A percentile compares a stretch with the other conserved stretches of the same genome.
These are phyloP conservation scores for Macrobrachium rosenbergii DNA, from an alignment of 1,140 invertebrate species.

Conservation along the genomic window DNA sequence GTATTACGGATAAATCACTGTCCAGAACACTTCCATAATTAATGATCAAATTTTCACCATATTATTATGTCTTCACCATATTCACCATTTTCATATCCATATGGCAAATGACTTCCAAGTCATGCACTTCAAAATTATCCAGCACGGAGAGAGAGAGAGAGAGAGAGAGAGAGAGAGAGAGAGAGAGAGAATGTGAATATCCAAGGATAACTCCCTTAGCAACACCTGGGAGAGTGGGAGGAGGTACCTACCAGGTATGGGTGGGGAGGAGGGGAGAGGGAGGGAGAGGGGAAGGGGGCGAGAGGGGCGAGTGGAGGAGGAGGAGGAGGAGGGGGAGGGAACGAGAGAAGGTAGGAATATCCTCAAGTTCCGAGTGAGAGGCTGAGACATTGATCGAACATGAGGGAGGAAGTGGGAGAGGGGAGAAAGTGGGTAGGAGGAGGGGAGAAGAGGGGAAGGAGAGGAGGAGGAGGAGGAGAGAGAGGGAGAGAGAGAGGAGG, in stretches of 20 bases:
- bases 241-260: not conserved
- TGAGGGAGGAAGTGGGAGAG: not conserved
- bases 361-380: not conserved
- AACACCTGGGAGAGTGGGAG: not conserved
- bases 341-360: not conserved
- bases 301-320: not conserved
- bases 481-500: too few relatives aligned
- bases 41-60: too few relatives aligned
- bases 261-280: not conserved
- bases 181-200: constrained; percentile 1
- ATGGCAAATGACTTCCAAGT: too few relatives aligned
- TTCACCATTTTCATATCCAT: too few relatives aligned
- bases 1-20: too few relatives aligned
- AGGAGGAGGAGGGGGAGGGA: not conserved
- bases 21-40: too few relatives aligned
- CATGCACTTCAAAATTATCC: too few relatives aligned
- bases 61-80: too few relatives aligned
- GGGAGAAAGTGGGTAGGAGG: not conserved
- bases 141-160: not conserved
- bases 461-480: not conserved
- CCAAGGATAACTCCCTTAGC: not conserved
- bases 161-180: not conserved
- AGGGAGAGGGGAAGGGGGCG: not conserved
- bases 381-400: not conserved
- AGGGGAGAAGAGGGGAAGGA: not conserved